Base-by-base conservation (phyloP, 2,888 invertebrate species). In the Conops quadrifasciatus region DNA sequence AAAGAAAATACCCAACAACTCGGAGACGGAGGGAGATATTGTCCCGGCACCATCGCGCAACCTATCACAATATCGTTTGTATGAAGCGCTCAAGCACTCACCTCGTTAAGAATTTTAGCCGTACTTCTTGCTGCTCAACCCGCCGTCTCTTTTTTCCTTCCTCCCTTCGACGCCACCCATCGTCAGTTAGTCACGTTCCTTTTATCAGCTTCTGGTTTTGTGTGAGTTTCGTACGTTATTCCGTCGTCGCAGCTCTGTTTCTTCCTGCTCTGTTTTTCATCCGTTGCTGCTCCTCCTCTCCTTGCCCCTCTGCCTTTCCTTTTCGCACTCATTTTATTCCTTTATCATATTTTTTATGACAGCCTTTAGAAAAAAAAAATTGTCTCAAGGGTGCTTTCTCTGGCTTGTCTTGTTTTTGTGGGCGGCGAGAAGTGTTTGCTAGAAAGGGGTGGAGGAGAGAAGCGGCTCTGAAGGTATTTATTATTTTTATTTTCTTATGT, bases 61-160 rank as follows among this genome's bases (percentile, higher is more conserved):
- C 82, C 82, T 82, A 82, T 80, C 83, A 82, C 83, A 83, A 82
- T 81, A 80, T 77, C 78, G 79, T 78, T 77, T 76, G 77, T 80
- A 80, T 82, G 78, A 80, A 81, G 78, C 9, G 36, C 36, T 36
- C 36, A 7, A 7, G 4, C 9, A 9, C 36, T 36, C 36, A 36
- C 36, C 9, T 9, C 4, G 70, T 58, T 68, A 56, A 26, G 28
- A 28, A 24, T 67, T 58, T 43, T 43, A 30, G 9, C 9, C 36
- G 9, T 36, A 7, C 43, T 47, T 9, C 30, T 62, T 43, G 19
- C 43, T 36, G 13, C 43, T 62, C 43, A 43, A 13, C 30, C 16
- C 16, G 26, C 21, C 13, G 15, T 63, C n/a, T 43, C 63, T 36
- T 43, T 43, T 43, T 26, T 43, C 60, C 16, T 43, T 45, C 45